Conservation (phyloP, 2,797 vertebrate genomes). For the Odontamblyopus rebecca region DNA sequence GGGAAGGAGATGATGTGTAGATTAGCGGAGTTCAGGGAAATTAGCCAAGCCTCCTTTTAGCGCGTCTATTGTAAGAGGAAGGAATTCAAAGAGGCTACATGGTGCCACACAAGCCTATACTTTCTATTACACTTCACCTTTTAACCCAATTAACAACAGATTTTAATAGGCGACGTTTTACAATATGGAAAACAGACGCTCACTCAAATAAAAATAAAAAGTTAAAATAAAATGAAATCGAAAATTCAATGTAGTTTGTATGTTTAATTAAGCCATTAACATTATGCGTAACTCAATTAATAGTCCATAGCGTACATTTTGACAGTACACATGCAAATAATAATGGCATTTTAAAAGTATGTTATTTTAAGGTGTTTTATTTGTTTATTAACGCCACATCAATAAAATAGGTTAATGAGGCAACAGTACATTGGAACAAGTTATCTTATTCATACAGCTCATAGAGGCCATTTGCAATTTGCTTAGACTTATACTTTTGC, state of each 20-base stretch:
- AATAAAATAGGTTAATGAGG: neutral
- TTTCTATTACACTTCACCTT: constrained; percentile 30
- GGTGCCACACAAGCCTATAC: neutral
- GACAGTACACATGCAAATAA: neutral
- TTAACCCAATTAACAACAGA: neutral
- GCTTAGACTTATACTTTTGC: neutral
- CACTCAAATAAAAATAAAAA: neutral
- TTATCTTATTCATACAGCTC: no score
- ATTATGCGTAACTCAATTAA: neutral
- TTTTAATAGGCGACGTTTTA: neutral
- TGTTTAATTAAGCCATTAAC: neutral
- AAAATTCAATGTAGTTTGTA: neutral
- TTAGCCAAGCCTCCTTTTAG: constrained; percentile 62
- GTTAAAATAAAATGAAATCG: neutral
- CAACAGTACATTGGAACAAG: neutral
- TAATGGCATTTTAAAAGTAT: neutral
- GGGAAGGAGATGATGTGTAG: constrained; percentile 70
- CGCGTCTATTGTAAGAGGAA: constrained; percentile 3
- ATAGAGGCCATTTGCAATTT: no score
- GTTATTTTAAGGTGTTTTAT: neutral
- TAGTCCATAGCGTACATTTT: neutral
- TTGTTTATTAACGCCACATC: neutral
- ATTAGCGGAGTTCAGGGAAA: constrained; percentile 68
- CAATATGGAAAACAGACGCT: neutral
- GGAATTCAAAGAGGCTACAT: constrained; percentile 1